Conservation (phyloP, 1,140 invertebrate species). For the Halictus rubicundus region DNA sequence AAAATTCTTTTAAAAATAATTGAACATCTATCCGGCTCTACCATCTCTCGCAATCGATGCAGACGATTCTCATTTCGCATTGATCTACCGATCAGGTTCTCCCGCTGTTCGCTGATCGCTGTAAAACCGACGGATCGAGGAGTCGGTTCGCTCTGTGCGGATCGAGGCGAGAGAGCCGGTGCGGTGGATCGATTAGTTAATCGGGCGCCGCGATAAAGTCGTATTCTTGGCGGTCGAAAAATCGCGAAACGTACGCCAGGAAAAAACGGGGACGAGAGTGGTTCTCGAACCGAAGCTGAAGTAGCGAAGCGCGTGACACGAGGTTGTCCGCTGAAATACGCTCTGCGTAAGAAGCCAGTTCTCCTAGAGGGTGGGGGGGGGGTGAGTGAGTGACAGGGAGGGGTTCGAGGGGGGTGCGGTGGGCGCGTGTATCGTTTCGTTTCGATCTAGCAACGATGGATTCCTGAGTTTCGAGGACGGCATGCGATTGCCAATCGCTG, state of each 20-base stretch:
- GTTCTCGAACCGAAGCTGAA: background rate
- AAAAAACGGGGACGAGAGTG: slow-evolving; percentile 56
- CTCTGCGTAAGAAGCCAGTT: background rate
- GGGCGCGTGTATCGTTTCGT: slow-evolving; percentile 21
- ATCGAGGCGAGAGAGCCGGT: background rate
- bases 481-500: slow-evolving; percentile 69
- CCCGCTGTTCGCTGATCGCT: no score
- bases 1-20: no score
- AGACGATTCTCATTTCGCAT: no score
- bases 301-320: slow-evolving; percentile 7
- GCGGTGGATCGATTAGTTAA: slow-evolving; percentile 44
- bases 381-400: background rate
- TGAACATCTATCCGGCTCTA: no score
- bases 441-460: slow-evolving; percentile 61
- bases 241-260: slow-evolving; percentile 62
- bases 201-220: slow-evolving; percentile 46
- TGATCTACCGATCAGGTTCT: no score
- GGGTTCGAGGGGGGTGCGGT: background rate
- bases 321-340: background rate
- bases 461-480: slow-evolving; percentile 69
- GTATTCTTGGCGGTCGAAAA: slow-evolving; percentile 62
- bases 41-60: no score
- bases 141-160: no score
- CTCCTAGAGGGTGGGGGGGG: no score
- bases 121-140: no score